Conservation (phyloP, 2,113 vertebrate species). For the Eidolon helvum region DNA sequence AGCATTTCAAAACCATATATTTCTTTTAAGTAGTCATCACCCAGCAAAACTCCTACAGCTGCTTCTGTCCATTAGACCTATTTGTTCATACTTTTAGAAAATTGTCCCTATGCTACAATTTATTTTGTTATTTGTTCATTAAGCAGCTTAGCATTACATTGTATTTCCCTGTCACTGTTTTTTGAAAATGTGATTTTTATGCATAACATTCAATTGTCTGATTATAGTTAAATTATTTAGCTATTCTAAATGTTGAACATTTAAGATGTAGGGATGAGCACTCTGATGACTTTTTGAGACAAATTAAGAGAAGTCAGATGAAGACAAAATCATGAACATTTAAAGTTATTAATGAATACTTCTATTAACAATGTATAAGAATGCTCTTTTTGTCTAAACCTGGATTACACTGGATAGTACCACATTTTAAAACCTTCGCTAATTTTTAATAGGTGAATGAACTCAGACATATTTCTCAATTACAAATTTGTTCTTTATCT, state of each 20-base stretch:
- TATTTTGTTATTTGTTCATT: neutral
- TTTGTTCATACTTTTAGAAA: neutral
- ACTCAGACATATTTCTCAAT: neutral
- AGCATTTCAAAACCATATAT: neutral
- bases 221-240: neutral
- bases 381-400: neutral
- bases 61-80: neutral
- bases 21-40: neutral
- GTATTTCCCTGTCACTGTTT: neutral
- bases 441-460: neutral
- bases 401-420: neutral
- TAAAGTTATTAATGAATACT: neutral
- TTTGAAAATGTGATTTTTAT: neutral
- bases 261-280: neutral
- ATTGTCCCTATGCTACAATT: neutral
- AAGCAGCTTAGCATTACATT: neutral
- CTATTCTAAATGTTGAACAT: neutral
- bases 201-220: neutral
- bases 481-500: neutral
- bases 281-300: neutral
- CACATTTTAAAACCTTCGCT: neutral
- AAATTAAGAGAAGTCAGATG: neutral
- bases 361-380: neutral
- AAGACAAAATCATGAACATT: neutral
- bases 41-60: neutral